These are phyloP conservation scores for Liopterus haemorrhoidalis DNA, from an alignment of 2,888 invertebrate species.

Conservation along the genomic window DNA sequence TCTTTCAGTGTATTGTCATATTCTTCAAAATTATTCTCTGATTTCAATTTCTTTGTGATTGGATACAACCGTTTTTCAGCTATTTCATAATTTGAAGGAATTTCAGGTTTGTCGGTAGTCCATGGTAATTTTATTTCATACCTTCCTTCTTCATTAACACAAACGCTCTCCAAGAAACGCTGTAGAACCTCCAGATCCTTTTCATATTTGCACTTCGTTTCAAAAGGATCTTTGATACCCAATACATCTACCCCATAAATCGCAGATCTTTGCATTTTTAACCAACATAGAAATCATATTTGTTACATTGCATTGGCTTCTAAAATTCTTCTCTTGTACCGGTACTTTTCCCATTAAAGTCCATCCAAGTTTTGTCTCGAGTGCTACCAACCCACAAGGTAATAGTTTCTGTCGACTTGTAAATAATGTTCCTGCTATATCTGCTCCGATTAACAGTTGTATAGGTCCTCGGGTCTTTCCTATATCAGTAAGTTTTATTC, in stretches of 20 bases:
- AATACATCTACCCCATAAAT: slow-evolving; percentile 35
- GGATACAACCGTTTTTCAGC: slow-evolving; percentile 21
- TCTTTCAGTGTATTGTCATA: slow-evolving; percentile 30
- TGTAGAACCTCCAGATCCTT: slow-evolving; percentile 10
- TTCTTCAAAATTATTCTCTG: slow-evolving; percentile 9
- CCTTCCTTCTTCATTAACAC: slow-evolving; percentile 21
- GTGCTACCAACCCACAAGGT: slow-evolving; percentile 21
- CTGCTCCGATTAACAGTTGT: slow-evolving; percentile 20
- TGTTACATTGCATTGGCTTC: background rate
- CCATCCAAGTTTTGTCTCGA: slow-evolving; percentile 27
- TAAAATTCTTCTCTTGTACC: background rate
- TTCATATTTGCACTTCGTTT: slow-evolving; percentile 25
- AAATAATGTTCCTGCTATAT: slow-evolving; percentile 18
- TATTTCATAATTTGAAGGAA: slow-evolving; percentile 26
- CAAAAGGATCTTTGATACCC: slow-evolving; percentile 33
- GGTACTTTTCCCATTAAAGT: slow-evolving; percentile 24
- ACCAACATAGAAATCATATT: background rate
- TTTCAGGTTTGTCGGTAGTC: slow-evolving; percentile 27
- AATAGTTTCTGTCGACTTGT: slow-evolving; percentile 21
- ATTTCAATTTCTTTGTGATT: slow-evolving; percentile 18
- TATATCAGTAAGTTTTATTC: slow-evolving; percentile 10
- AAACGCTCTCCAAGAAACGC: slow-evolving; percentile 1
- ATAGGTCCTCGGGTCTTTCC: slow-evolving; percentile 7
- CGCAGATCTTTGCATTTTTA: background rate
- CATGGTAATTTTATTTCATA: slow-evolving; percentile 34